Base-by-base conservation (phyloP, 2,113 vertebrate species). In the Platichthys stellatus region DNA sequence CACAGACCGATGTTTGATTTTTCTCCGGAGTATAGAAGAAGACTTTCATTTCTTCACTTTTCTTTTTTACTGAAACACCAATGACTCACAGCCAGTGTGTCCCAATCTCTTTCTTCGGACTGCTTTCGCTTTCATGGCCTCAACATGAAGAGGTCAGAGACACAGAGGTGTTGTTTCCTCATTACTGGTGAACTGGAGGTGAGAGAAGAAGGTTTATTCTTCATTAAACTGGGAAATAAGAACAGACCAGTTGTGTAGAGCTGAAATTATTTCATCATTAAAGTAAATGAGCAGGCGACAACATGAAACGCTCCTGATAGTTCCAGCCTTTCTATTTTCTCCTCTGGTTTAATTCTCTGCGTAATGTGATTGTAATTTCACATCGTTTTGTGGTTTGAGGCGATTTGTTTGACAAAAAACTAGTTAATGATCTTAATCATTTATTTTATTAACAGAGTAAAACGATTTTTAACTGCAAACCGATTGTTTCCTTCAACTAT, bases 121-220 rank as follows among this genome's bases (percentile, higher is more conserved):
- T 31, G 66, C 6, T 8, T 6, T 51, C 17, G 6, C 57, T 72
- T 75, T 72, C n/a, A 63, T 0, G 35, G 59, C 60, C 60, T 66
- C 45, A 24, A 26, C 38, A 18, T 0, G 20, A 70, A 63, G 74
- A 80, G 64, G 53, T 78, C 69, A 43, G 9, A 68, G 13, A 13
- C 71, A 31, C 14, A 5, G 17, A 17, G 14, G 4, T 2, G 5
- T 23, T 15, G 64, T 28, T 64, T 43, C 56, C 58, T 13, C 76
- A 53, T 62, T 12, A 43, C 40, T 13, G 40, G 3, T 5, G 43
- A 20, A 72, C 51, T 51, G 26, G 47, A 75, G 38, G 20, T 45
- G 20, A 35, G 20, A 35, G 61, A 58, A 35, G 1, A 10, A 26
- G 15, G 43, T 8, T 7, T 7, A 58, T 51, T 26, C 1, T 66